These are phyloP conservation scores for Lasioglossum villosulum DNA, from an alignment of 2,888 invertebrate genomes.

Conservation along the genomic window DNA sequence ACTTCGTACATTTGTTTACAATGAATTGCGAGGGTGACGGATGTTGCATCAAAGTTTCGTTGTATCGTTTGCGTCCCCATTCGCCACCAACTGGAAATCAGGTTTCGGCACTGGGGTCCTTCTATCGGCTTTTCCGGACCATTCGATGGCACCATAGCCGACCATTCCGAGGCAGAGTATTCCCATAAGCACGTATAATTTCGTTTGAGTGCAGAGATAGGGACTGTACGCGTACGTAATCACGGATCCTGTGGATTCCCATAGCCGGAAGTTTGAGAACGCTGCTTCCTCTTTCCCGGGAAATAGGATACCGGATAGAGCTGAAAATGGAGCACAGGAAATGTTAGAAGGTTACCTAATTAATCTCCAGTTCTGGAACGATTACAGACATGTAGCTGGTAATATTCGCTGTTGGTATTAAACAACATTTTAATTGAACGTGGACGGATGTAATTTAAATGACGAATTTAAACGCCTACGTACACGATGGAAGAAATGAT, in stretches of 20 bases:
- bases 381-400: background rate
- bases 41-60: slow-evolving; percentile 41
- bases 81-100: slow-evolving; percentile 80
- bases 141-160: slow-evolving; percentile 90
- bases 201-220: slow-evolving; percentile 90
- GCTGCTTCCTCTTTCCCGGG: slow-evolving; percentile 94
- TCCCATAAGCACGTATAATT: slow-evolving; percentile 89
- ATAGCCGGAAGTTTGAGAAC: slow-evolving; percentile 96
- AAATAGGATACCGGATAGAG: slow-evolving; percentile 94
- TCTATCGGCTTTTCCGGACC: slow-evolving; percentile 69
- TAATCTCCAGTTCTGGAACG: background rate
- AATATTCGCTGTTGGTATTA: background rate
- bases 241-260: slow-evolving; percentile 96
- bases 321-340: slow-evolving; percentile 83
- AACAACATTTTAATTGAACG: too few species aligned
- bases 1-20: background rate
- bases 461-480: background rate
- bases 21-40: background rate
- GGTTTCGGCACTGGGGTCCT: slow-evolving; percentile 67
- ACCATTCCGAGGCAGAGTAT: slow-evolving; percentile 90
- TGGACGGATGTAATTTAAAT: background rate
- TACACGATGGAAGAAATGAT: background rate
- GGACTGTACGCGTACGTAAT: slow-evolving; percentile 93
- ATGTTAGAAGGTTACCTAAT: background rate
- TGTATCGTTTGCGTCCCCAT: slow-evolving; percentile 55